These are phyloP conservation scores for Bufo bufo DNA, from an alignment of 2,113 vertebrate species.

Conservation along the genomic window DNA sequence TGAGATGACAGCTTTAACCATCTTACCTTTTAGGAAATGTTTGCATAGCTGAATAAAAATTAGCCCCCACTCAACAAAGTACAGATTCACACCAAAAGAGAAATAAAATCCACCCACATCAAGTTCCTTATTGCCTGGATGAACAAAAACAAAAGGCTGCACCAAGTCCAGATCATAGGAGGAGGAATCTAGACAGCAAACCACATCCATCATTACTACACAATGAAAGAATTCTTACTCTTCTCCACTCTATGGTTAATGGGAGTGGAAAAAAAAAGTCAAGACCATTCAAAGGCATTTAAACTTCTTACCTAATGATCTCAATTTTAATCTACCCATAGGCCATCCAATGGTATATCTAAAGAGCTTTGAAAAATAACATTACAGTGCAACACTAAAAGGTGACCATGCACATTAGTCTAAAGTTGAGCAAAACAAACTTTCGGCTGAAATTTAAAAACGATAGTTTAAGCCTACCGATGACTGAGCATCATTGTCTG, in stretches of 20 bases:
- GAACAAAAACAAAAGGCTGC: conserved; percentile 86
- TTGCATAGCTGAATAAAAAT: conserved; percentile 72
- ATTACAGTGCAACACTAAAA: no score
- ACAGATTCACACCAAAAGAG: conserved; percentile 76
- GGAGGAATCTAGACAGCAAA: conserved; percentile 76
- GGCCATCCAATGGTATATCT: no score
- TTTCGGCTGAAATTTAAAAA: no score
- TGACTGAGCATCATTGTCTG: no score
- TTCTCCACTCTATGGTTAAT: conserved; percentile 73
- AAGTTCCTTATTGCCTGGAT: conserved; percentile 79
- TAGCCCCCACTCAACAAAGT: conserved; percentile 81
- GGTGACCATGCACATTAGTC: no score
- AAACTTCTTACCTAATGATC: not conserved
- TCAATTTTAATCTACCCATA: no score
- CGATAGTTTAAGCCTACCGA: no score
- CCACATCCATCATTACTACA: conserved; percentile 80
- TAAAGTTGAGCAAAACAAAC: no score
- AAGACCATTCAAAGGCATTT: not conserved
- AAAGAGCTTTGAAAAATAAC: no score
- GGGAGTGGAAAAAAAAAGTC: not conserved
- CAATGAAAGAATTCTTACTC: conserved; percentile 76
- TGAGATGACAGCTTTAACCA: conserved; percentile 54
- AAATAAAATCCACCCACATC: conserved; percentile 74
- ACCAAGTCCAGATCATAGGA: conserved; percentile 80
- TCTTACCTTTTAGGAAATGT: conserved; percentile 62